Evolutionary conservation across 2,888 invertebrate genomes (phyloP), one percentile per base, ranked within the genome.

Genomic region (Lasioglossum pauxillum): DNA sequence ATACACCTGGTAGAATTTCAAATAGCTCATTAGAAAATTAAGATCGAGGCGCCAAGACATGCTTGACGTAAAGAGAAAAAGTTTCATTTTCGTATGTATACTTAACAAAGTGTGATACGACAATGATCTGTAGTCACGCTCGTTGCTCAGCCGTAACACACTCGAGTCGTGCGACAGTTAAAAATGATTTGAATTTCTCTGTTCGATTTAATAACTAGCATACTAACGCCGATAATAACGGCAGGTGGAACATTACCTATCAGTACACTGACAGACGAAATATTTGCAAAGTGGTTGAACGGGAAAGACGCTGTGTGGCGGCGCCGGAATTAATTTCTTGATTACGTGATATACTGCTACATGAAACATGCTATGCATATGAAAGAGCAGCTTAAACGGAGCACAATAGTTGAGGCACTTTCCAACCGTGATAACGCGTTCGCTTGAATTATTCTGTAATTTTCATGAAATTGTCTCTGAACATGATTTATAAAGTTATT

Each of bases 381-480:
- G 90, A 91, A 91, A 90, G 89, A 84, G 88, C 89, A 53, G 91
- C 88, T 91, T 91, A 91, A 91, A 88, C 85, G 86, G 82, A 81
- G 91, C 80, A 91, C 91, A 91, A 91, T 91, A 89, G 91, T 88
- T 79, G 83, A 86, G 88, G 76, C 85, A 90, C 86, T 91, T 89
- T 85, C 91, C 90, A 77, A 75, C 86, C 86, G 76, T 75, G 91
- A 89, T 91, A 91, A 91, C 85, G 89, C 91, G 85, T 78, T 82
- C 71, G 84, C 90, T 81, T 90, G 90, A 91, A 90, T 90, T 91
- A 91, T 91, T 91, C 91, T 76, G 89, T 80, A 91, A 91, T 91
- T 91, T 91, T 90, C 89, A 78, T 87, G 85, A 91, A 89, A 91
- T 89, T 91, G 88, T 89, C 91, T 85, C 85, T 76, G 82, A 84